phyloP scores from a whole-genome alignment of 2,113 vertebrate genomes.

The Solea solea region DNA sequence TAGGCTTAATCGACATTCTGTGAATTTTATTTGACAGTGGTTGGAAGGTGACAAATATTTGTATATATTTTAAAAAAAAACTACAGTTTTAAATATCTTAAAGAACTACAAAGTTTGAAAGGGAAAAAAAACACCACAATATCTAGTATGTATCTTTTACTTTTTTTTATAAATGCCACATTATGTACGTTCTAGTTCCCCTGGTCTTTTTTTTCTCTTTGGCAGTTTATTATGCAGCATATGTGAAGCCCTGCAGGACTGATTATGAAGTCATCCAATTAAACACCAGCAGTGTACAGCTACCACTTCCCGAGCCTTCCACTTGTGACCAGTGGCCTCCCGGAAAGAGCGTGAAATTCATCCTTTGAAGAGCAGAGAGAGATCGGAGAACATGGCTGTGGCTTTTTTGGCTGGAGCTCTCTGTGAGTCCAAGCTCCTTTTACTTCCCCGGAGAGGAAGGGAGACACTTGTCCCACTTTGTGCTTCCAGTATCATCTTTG shows the following conservation, averaged over 20 bases:
- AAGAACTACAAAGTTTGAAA: no score
- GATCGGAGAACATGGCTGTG: conserved; percentile 4
- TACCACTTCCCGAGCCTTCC: conserved; percentile 11
- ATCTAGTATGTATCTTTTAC: no score
- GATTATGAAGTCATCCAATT: conserved; percentile 20
- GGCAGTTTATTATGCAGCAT: not conserved
- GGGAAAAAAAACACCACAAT: no score
- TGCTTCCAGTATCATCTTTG: not conserved
- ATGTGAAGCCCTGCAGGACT: conserved; percentile 6
- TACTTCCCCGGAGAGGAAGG: not conserved
- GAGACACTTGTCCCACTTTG: conserved; percentile 14
- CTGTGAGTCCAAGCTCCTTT: conserved; percentile 23
- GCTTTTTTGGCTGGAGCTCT: conserved; percentile 14
- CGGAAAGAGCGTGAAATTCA: conserved; percentile 17
- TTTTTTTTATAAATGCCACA: no score
- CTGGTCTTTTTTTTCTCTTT: not conserved
- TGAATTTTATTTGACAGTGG: no score
- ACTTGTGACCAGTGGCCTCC: conserved; percentile 17
- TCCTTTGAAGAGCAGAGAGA: conserved; percentile 12
- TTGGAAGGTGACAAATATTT: no score
- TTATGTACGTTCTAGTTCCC: no score
- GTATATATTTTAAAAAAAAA: no score
- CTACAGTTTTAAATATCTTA: no score
- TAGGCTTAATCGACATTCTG: no score
- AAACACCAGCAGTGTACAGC: conserved; percentile 18